A percentile compares a stretch with the other conserved stretches of the same genome.
These are phyloP conservation scores for Malacoraja senta DNA, from an alignment of 2,797 vertebrate species.

Conservation along the genomic window DNA sequence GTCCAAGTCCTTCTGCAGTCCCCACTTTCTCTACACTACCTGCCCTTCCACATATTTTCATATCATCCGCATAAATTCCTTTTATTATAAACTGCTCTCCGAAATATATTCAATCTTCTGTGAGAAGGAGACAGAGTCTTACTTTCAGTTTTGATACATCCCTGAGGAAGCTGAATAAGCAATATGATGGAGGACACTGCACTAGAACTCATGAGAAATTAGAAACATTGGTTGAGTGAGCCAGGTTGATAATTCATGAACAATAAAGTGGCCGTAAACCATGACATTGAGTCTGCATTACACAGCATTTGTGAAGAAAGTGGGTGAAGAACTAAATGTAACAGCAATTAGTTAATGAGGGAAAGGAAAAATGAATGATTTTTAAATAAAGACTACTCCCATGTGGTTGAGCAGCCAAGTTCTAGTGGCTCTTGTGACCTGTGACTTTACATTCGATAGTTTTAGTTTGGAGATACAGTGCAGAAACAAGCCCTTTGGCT, in stretches of 20 bases:
- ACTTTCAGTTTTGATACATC: neutral
- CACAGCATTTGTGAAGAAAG: constrained; percentile 20
- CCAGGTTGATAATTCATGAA: constrained; percentile 7
- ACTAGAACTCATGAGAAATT: neutral
- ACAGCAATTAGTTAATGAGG: constrained; percentile 29
- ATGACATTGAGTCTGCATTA: constrained; percentile 1
- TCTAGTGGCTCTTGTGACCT: neutral
- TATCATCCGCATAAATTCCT: neutral
- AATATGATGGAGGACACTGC: neutral
- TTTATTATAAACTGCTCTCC: neutral
- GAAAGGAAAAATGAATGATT: constrained; percentile 21
- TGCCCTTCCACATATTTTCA: too few relatives aligned
- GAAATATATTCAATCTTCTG: neutral
- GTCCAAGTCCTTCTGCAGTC: too few relatives aligned
- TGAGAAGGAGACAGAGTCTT: neutral
- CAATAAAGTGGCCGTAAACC: neutral
- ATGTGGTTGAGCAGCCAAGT: constrained; percentile 20
- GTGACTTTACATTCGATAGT: neutral
- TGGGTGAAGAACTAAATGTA: constrained; percentile 27
- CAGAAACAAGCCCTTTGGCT: too few relatives aligned
- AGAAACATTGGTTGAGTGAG: neutral
- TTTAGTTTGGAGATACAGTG: too few relatives aligned
- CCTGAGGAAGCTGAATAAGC: neutral
- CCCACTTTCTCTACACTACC: too few relatives aligned
- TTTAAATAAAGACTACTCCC: neutral